A percentile compares a stretch with the other conserved stretches of the same genome.
Evolutionary conservation across 2,888 invertebrate species (phyloP).

Genomic region (Sicus ferrugineus): DNA sequence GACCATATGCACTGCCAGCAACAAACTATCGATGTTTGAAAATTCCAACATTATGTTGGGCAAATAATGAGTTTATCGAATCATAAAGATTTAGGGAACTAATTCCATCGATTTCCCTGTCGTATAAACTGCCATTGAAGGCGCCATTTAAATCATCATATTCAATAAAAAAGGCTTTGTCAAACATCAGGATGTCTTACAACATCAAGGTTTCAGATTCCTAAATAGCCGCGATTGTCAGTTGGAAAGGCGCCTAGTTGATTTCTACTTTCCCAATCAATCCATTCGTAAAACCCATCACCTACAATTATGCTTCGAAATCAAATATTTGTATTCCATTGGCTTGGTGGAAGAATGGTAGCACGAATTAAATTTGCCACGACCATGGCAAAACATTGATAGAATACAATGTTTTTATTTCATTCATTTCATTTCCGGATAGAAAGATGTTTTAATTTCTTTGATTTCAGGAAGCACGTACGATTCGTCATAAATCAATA

Average conservation of each 20-base stretch:
- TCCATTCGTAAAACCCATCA: slow-evolving; percentile 2
- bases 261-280: background rate
- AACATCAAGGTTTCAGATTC: slow-evolving; percentile 14
- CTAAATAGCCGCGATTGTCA: slow-evolving; percentile 15
- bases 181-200: background rate
- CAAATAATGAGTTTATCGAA: slow-evolving; percentile 4
- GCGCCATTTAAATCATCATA: slow-evolving; percentile 2
- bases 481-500: background rate
- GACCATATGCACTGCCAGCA: slow-evolving; percentile 2
- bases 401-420: too few species aligned
- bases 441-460: background rate
- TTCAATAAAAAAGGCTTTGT: background rate
- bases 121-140: slow-evolving; percentile 7
- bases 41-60: slow-evolving; percentile 4
- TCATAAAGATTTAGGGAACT: background rate
- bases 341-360: slow-evolving; percentile 6
- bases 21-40: too few species aligned
- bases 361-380: slow-evolving; percentile 3
- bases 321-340: slow-evolving; percentile 17
- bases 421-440: background rate
- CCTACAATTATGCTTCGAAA: slow-evolving; percentile 10
- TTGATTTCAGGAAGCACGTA: slow-evolving; percentile 1
- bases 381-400: slow-evolving; percentile 12
- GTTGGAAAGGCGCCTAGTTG: background rate
- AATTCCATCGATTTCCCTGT: background rate